These are phyloP conservation scores for Melitaea athalia DNA, from an alignment of 2,888 invertebrate species.

Conservation along the genomic window DNA sequence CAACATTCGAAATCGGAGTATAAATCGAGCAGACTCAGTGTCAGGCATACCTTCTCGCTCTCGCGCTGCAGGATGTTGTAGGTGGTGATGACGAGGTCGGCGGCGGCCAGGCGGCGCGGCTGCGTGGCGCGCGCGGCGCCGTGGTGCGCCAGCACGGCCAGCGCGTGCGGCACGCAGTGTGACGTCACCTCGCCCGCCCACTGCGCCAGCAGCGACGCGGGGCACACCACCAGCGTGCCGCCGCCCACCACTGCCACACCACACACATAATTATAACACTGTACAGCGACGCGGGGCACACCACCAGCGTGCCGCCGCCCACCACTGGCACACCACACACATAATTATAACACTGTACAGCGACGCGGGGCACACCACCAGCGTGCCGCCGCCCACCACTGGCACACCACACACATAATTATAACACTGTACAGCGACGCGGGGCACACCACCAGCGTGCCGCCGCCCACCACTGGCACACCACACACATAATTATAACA, in stretches of 20 bases:
- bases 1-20: too few species aligned
- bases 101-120: conserved; percentile 83
- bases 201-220: conserved; percentile 94
- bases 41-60: conserved; percentile 83
- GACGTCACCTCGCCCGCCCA: conserved; percentile 91
- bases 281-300: conserved; percentile 96
- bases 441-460: conserved; percentile 95
- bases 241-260: conserved; percentile 74
- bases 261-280: too few species aligned
- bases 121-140: conserved; percentile 87
- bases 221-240: conserved; percentile 94
- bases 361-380: conserved; percentile 97
- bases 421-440: too few species aligned
- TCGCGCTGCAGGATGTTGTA: conserved; percentile 89
- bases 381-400: conserved; percentile 85
- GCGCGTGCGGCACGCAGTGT: conserved; percentile 82
- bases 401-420: conserved; percentile 10
- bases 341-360: too few species aligned
- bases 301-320: conserved; percentile 90
- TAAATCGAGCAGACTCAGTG: conserved; percentile 78
- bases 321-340: conserved; percentile 53
- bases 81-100: conserved; percentile 94
- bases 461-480: conserved; percentile 79
- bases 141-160: conserved; percentile 89
- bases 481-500: not conserved